phyloP scores from a whole-genome alignment of 2,113 vertebrate genomes.

The Mastomys natalensis region DNA sequence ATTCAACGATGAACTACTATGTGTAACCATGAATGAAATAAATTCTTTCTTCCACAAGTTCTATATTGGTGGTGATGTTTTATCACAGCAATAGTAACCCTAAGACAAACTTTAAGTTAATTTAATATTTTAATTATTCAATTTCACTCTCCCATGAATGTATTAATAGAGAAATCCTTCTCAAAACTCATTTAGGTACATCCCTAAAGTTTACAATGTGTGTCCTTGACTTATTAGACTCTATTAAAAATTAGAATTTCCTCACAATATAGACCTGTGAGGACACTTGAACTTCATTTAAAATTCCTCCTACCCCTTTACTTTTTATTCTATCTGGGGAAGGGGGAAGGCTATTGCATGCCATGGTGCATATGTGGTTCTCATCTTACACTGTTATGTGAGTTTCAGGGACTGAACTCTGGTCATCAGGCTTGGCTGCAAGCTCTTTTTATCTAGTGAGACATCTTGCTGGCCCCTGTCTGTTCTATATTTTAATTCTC shows the following conservation, averaged over 20 bases:
- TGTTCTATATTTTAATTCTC: constrained; percentile 26
- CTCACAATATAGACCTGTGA: background rate
- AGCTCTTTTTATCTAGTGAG: background rate
- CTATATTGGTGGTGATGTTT: background rate
- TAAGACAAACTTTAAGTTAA: constrained; percentile 27
- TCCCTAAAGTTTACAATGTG: background rate
- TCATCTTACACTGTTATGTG: background rate
- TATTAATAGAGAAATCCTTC: constrained; percentile 33
- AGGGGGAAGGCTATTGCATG: no score
- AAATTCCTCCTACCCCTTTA: background rate
- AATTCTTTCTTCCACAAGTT: background rate
- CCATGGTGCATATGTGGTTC: background rate
- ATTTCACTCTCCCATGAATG: background rate
- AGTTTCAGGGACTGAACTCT: background rate
- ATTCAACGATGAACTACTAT: background rate
- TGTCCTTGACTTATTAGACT: constrained; percentile 23
- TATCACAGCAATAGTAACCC: background rate
- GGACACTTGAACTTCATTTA: constrained; percentile 32
- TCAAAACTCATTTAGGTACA: constrained; percentile 20
- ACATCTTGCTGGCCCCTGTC: background rate
- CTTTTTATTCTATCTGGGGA: background rate
- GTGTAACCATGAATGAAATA: background rate
- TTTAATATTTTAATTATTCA: constrained; percentile 57
- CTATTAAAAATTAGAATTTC: constrained; percentile 39
- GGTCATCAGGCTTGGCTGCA: background rate